Percentiles rank a stretch among this genome's conserved stretches.
phyloP scores from a whole-genome alignment of 2,797 vertebrate species.

The Mormyrus proboscirostris region DNA sequence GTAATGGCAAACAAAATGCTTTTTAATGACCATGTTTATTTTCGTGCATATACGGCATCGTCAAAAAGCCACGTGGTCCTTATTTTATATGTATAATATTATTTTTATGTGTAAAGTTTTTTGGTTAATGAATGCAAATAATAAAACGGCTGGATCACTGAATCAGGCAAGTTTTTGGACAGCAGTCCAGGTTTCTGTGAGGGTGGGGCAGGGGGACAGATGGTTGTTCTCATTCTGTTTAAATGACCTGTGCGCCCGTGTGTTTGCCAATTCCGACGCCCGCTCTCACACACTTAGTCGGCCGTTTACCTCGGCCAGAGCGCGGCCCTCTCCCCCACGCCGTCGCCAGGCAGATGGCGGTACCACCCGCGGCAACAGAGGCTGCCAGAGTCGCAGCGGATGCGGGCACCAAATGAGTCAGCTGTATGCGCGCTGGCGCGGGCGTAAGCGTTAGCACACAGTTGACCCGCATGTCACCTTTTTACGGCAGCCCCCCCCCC shows the following conservation, averaged over 20 bases:
- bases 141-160: slow-evolving; percentile 35
- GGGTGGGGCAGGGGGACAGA: slow-evolving; percentile 41
- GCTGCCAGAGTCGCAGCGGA: slow-evolving; percentile 35
- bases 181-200: slow-evolving; percentile 22
- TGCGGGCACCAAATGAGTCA: slow-evolving; percentile 42
- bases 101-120: neutral
- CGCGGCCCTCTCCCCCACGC: neutral
- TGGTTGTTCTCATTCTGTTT: slow-evolving; percentile 50
- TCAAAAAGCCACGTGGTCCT: neutral
- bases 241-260: slow-evolving; percentile 26
- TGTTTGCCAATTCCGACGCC: slow-evolving; percentile 36
- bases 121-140: neutral
- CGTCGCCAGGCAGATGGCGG: slow-evolving; percentile 42
- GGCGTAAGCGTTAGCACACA: slow-evolving; percentile 48
- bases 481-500: slow-evolving; percentile 21
- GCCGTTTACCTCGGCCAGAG: slow-evolving; percentile 38
- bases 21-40: neutral
- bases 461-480: slow-evolving; percentile 60
- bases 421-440: slow-evolving; percentile 49
- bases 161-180: slow-evolving; percentile 33
- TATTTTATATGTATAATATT: neutral
- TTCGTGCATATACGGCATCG: neutral
- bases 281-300: slow-evolving; percentile 38
- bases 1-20: neutral
- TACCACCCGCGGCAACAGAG: slow-evolving; percentile 30